Evolutionary conservation across 35 echinoderm and acorn worm genomes (phyloP), one percentile per base, ranked within the genome.

Genomic region (Apostichopus californicus): DNA sequence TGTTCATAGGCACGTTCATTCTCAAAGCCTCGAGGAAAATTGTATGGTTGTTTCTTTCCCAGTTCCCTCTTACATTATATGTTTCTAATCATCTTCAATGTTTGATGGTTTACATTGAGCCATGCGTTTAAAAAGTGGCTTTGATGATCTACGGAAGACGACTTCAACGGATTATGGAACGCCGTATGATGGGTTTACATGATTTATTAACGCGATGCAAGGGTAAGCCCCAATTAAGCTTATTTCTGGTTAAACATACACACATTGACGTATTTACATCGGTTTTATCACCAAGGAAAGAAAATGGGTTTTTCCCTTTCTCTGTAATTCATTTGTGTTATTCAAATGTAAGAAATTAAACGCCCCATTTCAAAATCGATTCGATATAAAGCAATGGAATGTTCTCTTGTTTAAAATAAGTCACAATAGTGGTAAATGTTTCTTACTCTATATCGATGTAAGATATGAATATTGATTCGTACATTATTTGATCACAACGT

Each of bases 131-230:
- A 11, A 68, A 11, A 11, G 11, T 0, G 64, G 11, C 18, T 68
- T 68, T 18, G 11, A 18, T 18, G 11, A 75, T 14, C 71, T 6
- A 4, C 4, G 17, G 71, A 75, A 75, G 71, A 75, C 20, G 71
- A 75, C 5, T 75, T 75, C 18, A 75, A 75, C n/a, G 71, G 71
- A 75, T 75, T 75, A 75, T 75, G 71, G 71, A 75, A 14, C 71
- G 71, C 71, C 71, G 71, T 75, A 14, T 18, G 11, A 6, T 22
- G 18, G 71, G 14, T 18, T 75, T 75, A 75, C 71, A 20, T 75
- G 71, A 75, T 75, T 75, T 22, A n/a, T 75, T 22, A n/a, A 6
- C n/a, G 17, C 17, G 7, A 75, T 75, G 11, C 71, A 75, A 75
- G 71, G n/a, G 71, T 75, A 14, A 75, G 15, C 71, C 20, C 20